A percentile compares a stretch with the other conserved stretches of the same genome.
phyloP scores from a whole-genome alignment of 2,113 vertebrate genomes.

The Protobothrops mucrosquamatus region DNA sequence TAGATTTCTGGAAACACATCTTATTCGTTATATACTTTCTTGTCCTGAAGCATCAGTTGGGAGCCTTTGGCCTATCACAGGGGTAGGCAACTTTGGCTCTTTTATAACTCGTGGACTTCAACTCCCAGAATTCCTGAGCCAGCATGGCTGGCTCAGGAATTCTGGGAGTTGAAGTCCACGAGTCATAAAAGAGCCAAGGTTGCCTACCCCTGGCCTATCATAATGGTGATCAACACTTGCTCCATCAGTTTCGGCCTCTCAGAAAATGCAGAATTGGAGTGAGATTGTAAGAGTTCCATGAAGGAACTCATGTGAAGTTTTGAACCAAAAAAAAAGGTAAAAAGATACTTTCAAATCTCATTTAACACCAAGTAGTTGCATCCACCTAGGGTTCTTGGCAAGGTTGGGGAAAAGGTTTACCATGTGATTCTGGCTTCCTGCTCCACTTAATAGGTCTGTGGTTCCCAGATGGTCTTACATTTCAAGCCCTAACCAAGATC shows the following conservation, averaged over 20 bases:
- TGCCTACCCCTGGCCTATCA: not conserved
- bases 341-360: not conserved
- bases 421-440: not conserved
- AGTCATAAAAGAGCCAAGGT: too few relatives aligned
- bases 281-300: not conserved
- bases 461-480: not conserved
- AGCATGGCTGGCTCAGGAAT: too few relatives aligned
- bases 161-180: too few relatives aligned
- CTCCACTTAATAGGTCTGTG: not conserved
- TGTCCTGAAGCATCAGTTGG: not conserved
- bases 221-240: not conserved
- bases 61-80: not conserved
- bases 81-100: too few relatives aligned
- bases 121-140: too few relatives aligned
- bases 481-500: not conserved
- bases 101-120: too few relatives aligned
- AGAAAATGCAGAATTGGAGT: not conserved
- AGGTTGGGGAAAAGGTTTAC: not conserved
- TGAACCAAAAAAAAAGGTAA: not conserved
- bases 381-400: not conserved
- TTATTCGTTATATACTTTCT: not conserved
- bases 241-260: not conserved
- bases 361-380: not conserved
- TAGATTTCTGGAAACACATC: not conserved
- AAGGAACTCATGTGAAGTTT: not conserved